Evolutionary conservation across 2,888 invertebrate genomes (phyloP), one percentile per base, ranked within the genome.

Genomic region (Chloroclysta siterata): DNA sequence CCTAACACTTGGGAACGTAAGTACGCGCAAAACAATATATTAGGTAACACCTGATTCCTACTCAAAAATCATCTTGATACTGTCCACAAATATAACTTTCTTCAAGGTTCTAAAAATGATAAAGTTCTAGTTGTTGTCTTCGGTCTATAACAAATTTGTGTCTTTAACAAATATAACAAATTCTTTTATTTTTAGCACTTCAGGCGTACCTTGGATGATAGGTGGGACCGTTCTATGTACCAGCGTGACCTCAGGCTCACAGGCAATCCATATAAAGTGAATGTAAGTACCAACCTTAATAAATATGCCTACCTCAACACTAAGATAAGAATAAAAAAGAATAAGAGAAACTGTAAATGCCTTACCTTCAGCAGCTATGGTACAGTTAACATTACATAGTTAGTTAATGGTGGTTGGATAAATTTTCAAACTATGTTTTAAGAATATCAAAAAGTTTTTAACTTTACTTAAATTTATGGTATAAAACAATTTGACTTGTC

Each of bases 161-260:
- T n/a, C n/a, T n/a, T n/a, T n/a, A n/a, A n/a, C n/a, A n/a, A n/a
- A n/a, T n/a, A n/a, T n/a, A n/a, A n/a, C n/a, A n/a, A 44, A 15
- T 53, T 14, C 22, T 51, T 36, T 44, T 17, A 56, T 60, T 86
- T 86, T 13, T 79, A 95, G 95, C 94, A 93, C 69, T 95, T 86
- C 79, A 94, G 95, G 66, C 93, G 96, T 59, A 84, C 85, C 60
- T 73, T 95, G 72, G 72, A 85, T 58, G 87, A 91, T 14, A 85
- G 90, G 68, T 94, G 94, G 83, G 89, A 94, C 36, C 92, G 94
- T 60, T 76, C 84, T 0, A 81, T 93, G 71, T 96, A 95, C 80
- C 93, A 94, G 69, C 93, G 96, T 68, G 96, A 96, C 75, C 74
- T 80, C 64, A 89, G 95, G 76, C 76, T 96, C 52, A 94, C 94